Evolutionary conservation across 2,888 invertebrate genomes (phyloP).

Genomic region (Cotesia congregata): DNA sequence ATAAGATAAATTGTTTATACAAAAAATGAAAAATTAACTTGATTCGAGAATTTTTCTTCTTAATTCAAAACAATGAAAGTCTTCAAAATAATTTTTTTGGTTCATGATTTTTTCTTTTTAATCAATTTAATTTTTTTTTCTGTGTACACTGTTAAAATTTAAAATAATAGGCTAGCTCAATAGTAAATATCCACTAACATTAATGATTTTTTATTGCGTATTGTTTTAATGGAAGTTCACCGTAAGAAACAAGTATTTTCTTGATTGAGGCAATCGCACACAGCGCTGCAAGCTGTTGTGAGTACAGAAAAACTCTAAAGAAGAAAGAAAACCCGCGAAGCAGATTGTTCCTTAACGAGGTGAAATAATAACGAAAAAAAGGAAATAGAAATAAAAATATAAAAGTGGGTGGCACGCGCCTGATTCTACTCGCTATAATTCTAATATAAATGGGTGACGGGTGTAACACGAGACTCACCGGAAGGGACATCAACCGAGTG

Average conservation of each 20-base stretch:
- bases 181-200: not conserved
- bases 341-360: conserved; percentile 39
- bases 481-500: conserved; percentile 68
- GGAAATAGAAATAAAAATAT: conserved; percentile 44
- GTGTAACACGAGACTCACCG: conserved; percentile 68
- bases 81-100: no score
- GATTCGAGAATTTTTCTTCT: no score
- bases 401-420: conserved; percentile 64
- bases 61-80: no score
- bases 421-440: conserved; percentile 60
- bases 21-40: no score
- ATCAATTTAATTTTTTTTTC: no score
- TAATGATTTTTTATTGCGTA: not conserved
- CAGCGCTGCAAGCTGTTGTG: not conserved
- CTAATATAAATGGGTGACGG: conserved; percentile 66
- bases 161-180: no score
- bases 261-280: conserved; percentile 24
- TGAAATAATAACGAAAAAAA: conserved; percentile 22
- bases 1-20: no score
- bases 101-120: no score
- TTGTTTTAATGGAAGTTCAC: not conserved
- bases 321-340: conserved; percentile 1
- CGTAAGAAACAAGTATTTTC: not conserved
- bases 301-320: not conserved
- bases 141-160: no score